Percentiles rank a stretch among this genome's conserved stretches.
These are phyloP conservation scores for Drosophila hydei DNA, from an alignment of 1,140 invertebrate species.

Conservation along the genomic window DNA sequence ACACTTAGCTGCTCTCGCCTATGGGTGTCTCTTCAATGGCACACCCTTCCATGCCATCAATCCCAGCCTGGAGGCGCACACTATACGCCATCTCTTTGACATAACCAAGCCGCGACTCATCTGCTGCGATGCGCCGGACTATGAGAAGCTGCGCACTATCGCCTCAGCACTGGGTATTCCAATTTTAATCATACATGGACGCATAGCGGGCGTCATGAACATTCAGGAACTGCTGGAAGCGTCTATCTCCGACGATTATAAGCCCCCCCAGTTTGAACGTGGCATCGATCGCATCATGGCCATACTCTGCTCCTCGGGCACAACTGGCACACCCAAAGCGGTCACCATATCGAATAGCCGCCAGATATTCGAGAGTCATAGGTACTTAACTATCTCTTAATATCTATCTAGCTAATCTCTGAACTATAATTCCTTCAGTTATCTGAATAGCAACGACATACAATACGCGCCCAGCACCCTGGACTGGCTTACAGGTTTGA, in stretches of 20 bases:
- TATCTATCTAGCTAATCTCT: not conserved
- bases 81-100: constrained; percentile 61
- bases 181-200: constrained; percentile 57
- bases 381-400: constrained; percentile 31
- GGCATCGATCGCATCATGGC: constrained; percentile 72
- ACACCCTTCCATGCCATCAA: constrained; percentile 77
- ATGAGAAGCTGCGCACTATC: constrained; percentile 49
- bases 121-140: constrained; percentile 71
- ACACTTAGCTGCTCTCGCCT: constrained; percentile 64
- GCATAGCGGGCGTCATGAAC: constrained; percentile 37
- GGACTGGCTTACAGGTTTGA: constrained; percentile 74
- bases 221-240: constrained; percentile 59
- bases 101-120: constrained; percentile 71
- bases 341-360: constrained; percentile 88
- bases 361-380: constrained; percentile 57
- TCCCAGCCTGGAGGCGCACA: constrained; percentile 56
- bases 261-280: constrained; percentile 45
- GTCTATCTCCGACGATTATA: constrained; percentile 47
- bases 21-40: constrained; percentile 74
- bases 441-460: constrained; percentile 62
- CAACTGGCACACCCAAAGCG: constrained; percentile 91
- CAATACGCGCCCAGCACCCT: constrained; percentile 76
- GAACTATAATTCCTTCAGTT: constrained; percentile 34
- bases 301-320: constrained; percentile 88
- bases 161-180: constrained; percentile 38